A percentile compares a stretch with the other conserved stretches of the same genome.
Conservation (phyloP, 1,140 invertebrate genomes). For the Drosophila pseudoananassae region DNA sequence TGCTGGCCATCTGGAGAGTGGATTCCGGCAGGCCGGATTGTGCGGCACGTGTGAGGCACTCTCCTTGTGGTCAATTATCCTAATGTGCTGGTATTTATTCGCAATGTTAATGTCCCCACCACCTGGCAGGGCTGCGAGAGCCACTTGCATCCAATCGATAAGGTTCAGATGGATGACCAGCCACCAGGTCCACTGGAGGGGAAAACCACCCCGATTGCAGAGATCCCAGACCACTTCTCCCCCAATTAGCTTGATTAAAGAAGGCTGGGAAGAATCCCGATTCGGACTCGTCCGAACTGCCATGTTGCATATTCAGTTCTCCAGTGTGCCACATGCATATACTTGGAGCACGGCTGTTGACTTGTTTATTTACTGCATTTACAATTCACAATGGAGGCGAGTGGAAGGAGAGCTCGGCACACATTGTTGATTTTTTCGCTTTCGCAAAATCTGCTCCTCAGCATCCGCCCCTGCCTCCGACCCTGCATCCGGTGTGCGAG, state of each 20-base stretch:
- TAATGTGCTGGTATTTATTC: slow-evolving; percentile 12
- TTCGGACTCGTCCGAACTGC: slow-evolving; percentile 3
- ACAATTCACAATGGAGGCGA: not conserved
- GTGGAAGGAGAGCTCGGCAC: slow-evolving; percentile 22
- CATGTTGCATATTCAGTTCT: slow-evolving; percentile 29
- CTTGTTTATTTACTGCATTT: slow-evolving; percentile 35
- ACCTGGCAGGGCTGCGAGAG: not conserved
- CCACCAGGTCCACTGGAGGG: not conserved
- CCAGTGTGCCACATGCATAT: slow-evolving; percentile 15
- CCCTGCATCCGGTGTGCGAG: slow-evolving; percentile 11
- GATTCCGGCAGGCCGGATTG: not conserved
- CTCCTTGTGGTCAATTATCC: slow-evolving; percentile 13
- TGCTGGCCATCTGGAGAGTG: not conserved
- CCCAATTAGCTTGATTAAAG: slow-evolving; percentile 35
- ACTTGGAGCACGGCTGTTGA: slow-evolving; percentile 10
- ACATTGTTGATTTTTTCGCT: slow-evolving; percentile 29
- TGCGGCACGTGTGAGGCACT: not conserved
- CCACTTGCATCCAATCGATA: slow-evolving; percentile 11
- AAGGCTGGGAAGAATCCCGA: not conserved
- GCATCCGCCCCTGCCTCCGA: not conserved
- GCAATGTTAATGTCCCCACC: not conserved
- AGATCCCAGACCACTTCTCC: slow-evolving; percentile 2
- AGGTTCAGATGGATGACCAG: slow-evolving; percentile 13
- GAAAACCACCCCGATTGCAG: not conserved
- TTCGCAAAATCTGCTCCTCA: slow-evolving; percentile 4